Conservation (phyloP, 1,140 invertebrate genomes). For the Bombus confusus region DNA sequence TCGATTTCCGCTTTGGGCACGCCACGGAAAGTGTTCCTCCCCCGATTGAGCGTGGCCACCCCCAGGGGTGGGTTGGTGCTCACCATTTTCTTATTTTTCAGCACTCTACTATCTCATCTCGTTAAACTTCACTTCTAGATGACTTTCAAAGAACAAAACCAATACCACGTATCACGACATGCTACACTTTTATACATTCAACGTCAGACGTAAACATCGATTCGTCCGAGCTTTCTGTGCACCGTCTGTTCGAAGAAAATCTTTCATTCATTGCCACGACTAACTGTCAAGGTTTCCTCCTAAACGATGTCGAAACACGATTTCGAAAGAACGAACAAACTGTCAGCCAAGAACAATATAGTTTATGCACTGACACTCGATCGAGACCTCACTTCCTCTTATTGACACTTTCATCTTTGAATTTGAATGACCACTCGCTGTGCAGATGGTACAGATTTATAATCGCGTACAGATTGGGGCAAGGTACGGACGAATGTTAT, state of each 20-base stretch:
- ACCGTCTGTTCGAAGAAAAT: neutral
- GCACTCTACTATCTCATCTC: neutral
- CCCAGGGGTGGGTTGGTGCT: constrained; percentile 64
- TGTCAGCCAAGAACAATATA: constrained; percentile 52
- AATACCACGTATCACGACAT: neutral
- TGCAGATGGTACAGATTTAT: too few species aligned
- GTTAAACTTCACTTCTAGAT: neutral
- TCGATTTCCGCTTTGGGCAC: constrained; percentile 89
- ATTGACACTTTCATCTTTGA: constrained; percentile 1
- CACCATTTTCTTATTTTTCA: constrained; percentile 62
- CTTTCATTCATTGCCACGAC: neutral
- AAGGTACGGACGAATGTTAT: neutral
- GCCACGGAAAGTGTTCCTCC: constrained; percentile 87
- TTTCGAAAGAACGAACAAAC: constrained; percentile 42
- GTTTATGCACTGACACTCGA: constrained; percentile 24
- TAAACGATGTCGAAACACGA: constrained; percentile 16
- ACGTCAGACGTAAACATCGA: neutral
- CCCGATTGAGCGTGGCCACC: constrained; percentile 60
- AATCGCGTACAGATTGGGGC: too few species aligned
- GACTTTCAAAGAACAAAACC: neutral
- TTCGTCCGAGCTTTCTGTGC: neutral
- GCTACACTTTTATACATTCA: neutral
- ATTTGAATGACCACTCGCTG: neutral
- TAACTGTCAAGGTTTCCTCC: neutral
- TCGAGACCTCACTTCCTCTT: constrained; percentile 17